Base-by-base conservation (phyloP, 2,888 invertebrate genomes). In the Hirtodrosophila alboralis region DNA sequence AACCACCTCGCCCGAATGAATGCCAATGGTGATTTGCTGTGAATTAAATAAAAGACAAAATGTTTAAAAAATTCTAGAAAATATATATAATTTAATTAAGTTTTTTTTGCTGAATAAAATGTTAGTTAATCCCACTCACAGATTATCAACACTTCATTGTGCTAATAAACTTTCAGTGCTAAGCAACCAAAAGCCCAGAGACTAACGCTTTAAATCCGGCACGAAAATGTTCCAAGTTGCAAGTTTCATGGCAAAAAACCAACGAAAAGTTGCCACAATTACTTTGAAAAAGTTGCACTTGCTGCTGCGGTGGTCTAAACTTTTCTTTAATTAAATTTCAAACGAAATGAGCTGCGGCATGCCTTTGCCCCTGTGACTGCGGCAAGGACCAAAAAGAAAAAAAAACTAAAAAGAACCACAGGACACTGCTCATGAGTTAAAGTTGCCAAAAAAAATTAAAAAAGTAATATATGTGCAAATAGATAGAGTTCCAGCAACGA, bases 1-100 rank as follows among this genome's bases (percentile, higher is more conserved):
- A 45, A 98, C 97, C 13, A 97, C 97, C 90, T 97, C 97, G 0
- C 97, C 97, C 1, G 96, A 96, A 88, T 98, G 97, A 70, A 98
- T 96, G 2, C 97, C 97, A 85, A 98, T 97, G 12, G 97, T 97
- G 65, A 98, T 96, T 92, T 95, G 94, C 97, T 97, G 90, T 26
- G 40, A 28, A 7, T n/a, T n/a, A n/a, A n/a, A n/a, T n/a, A 33
- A 38, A 13, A 38, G 4, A 43, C 3, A 58, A 34, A 34, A 47
- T 7, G 12, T 6, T 37, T 28, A 43, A 36, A 26, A 41, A 18
- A 36, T 9, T 47, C 3, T 37, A 37, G n/a, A 13, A 27, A n/a
- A n/a, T 34, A 13, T 51, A 54, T 41, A 14, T 51, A 36, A 41
- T 43, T 34, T 23, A 48, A 45, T 64, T 7, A 23, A 23, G 8